Evolutionary conservation across 2,888 invertebrate species (phyloP), one percentile per base, ranked within the genome.

Genomic region (Sesamia inferens): DNA sequence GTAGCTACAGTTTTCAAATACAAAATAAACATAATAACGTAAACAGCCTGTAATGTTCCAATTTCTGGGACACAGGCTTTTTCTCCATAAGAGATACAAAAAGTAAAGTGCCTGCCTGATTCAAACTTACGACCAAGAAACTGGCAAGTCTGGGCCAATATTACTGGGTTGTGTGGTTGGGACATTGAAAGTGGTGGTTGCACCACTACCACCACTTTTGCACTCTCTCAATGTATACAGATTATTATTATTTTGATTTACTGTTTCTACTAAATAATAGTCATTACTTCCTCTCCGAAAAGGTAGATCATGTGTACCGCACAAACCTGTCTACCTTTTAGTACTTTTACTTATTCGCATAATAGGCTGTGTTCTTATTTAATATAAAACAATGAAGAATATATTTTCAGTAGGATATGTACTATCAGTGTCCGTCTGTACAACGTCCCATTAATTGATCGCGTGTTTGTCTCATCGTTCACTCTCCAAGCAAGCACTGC

Each of bases 401-500:
- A n/a, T 68, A 31, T 68, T 68, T n/a, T 71, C 69, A 55, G 69
- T 76, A 66, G 68, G 74, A 78, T 84, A 76, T 76, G 22, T 68
- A 63, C 39, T 19, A 76, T 71, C 81, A 75, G 63, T 76, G 70
- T 71, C 73, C 74, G 68, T 47, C 71, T 78, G 63, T 74, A 74
- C 63, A 72, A 86, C 82, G 82, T 85, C 76, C 88, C 87, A 89
- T 89, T 88, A 88, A 82, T 77, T 74, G 74, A 78, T 92, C 89
- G 92, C 92, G 88, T 91, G 90, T 82, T 77, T 83, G 68, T 74
- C 77, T 81, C 71, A 67, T 83, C 82, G 68, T 79, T 85, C 86
- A 89, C 90, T 91, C 92, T 92, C 90, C 88, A 89, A 84, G 79
- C 85, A 81, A 88, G 79, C 87, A 77, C 76, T 78, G 88, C 88